These are phyloP conservation scores for Drosophila robusta DNA, from an alignment of 2,888 invertebrate species.

Conservation along the genomic window DNA sequence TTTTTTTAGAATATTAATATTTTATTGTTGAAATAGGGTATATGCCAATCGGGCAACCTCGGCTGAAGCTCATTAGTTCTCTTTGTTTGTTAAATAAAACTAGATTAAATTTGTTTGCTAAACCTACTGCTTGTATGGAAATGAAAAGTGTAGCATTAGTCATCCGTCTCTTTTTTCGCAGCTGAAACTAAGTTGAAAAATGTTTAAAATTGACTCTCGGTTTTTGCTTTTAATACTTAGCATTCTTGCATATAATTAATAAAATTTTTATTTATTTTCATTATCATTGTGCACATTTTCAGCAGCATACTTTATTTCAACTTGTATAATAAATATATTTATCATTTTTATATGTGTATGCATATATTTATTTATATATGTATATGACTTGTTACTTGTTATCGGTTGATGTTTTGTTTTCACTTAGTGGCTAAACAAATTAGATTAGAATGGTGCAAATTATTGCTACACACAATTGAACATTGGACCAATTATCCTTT, in stretches of 20 bases:
- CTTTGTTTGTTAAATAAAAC: no score
- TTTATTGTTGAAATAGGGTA: no score
- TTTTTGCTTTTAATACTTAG: neutral
- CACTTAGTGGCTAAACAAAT: slow-evolving; percentile 57
- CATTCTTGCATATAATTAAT: no score
- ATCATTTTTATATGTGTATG: slow-evolving; percentile 27
- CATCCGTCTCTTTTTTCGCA: neutral
- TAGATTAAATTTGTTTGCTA: no score
- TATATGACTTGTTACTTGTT: slow-evolving; percentile 16
- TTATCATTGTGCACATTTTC: slow-evolving; percentile 62
- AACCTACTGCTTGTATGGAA: neutral
- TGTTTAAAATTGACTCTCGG: no score
- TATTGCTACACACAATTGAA: slow-evolving; percentile 54
- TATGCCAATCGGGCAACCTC: no score
- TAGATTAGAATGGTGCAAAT: slow-evolving; percentile 52
- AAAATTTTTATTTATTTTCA: slow-evolving; percentile 4
- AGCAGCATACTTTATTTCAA: slow-evolving; percentile 58
- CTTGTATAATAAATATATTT: slow-evolving; percentile 64
- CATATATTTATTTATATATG: slow-evolving; percentile 19
- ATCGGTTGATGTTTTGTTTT: slow-evolving; percentile 27
- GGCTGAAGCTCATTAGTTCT: no score
- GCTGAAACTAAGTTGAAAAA: neutral
- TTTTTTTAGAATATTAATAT: no score
- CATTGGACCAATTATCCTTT: slow-evolving; percentile 27
- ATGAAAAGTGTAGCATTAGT: slow-evolving; percentile 9